phyloP scores from a whole-genome alignment of 2,797 vertebrate species.

The Zonotrichia albicollis region DNA sequence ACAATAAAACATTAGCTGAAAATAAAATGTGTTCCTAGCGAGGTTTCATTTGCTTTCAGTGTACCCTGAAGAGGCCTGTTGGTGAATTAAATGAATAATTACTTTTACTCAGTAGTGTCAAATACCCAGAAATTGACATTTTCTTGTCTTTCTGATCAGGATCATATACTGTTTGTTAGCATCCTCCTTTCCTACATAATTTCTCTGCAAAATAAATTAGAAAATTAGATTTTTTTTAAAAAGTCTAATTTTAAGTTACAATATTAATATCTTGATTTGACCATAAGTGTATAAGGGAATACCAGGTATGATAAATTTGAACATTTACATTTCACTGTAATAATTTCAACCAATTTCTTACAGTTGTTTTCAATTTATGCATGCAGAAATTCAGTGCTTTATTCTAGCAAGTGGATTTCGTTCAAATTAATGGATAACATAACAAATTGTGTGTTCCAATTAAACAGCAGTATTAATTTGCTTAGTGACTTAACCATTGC shows the following conservation, averaged over 20 bases:
- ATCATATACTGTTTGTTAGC: neutral
- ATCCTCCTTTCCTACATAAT: neutral
- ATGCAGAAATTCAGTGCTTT: neutral
- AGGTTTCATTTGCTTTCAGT: constrained; percentile 80
- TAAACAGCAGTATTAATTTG: neutral
- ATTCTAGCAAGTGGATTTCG: neutral
- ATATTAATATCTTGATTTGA: neutral
- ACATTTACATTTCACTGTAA: neutral
- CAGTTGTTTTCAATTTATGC: neutral
- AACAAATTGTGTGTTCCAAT: neutral
- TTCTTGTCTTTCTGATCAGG: neutral
- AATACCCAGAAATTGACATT: neutral
- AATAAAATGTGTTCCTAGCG: constrained; percentile 82
- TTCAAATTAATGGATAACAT: neutral
- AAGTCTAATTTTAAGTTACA: neutral
- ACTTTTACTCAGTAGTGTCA: neutral
- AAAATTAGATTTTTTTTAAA: neutral
- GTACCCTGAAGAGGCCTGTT: constrained; percentile 76
- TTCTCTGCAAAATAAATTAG: neutral
- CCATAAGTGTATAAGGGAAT: neutral
- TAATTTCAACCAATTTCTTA: neutral
- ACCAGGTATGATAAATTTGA: neutral
- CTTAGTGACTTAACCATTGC: neutral
- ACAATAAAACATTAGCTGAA: constrained; percentile 83
- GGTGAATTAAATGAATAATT: neutral